These are phyloP conservation scores for Oikopleura albicans DNA, from an alignment of 23 tunicate genomes.

Conservation along the genomic window DNA sequence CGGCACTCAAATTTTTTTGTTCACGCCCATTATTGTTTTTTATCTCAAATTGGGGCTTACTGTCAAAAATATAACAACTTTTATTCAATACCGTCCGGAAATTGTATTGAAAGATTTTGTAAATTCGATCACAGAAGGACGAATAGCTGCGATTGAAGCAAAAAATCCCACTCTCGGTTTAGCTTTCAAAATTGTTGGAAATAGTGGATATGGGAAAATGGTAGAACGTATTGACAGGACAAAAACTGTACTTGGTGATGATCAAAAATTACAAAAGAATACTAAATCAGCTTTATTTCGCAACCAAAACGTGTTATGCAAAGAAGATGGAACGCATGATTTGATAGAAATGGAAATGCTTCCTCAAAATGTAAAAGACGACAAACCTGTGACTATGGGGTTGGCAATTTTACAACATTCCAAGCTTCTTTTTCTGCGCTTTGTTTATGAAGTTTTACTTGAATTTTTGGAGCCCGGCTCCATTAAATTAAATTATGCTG, in stretches of 20 bases:
- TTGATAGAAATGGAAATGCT: background rate
- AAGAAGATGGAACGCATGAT: background rate
- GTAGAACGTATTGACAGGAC: background rate
- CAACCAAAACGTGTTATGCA: background rate
- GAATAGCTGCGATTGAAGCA: background rate
- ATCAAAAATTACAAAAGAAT: background rate
- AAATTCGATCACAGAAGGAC: background rate
- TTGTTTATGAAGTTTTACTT: background rate
- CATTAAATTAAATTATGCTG: background rate
- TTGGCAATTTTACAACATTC: background rate
- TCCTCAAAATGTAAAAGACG: background rate
- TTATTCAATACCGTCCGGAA: background rate
- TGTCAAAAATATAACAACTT: background rate
- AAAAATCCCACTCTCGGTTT: background rate
- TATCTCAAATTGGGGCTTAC: background rate
- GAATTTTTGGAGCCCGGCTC: background rate
- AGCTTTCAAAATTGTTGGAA: background rate
- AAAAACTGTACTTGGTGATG: no score
- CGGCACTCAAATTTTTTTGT: background rate
- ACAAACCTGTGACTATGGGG: background rate
- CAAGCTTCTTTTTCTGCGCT: background rate
- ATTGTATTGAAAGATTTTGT: background rate
- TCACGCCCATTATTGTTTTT: background rate
- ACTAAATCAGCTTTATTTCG: background rate
- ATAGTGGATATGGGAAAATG: background rate